Conservation (phyloP, 2,888 invertebrate genomes). For the Sarcophaga subvicina region DNA sequence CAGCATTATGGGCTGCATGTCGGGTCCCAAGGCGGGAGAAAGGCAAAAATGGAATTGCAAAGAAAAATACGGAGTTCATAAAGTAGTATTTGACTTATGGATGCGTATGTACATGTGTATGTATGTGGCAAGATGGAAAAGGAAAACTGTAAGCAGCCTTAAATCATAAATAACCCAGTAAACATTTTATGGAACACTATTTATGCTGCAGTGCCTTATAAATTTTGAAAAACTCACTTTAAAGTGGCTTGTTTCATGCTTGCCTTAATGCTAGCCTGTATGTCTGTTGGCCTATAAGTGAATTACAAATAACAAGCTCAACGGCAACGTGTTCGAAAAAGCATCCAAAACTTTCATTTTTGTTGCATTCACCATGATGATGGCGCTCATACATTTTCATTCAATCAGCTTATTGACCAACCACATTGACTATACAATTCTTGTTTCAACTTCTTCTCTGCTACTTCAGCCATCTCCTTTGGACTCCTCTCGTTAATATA, state of each 20-base stretch:
- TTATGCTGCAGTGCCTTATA: background rate
- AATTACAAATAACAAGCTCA: background rate
- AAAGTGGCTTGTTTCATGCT: background rate
- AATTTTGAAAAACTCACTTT: background rate
- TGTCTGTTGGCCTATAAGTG: background rate
- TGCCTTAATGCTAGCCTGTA: background rate
- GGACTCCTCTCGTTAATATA: no score
- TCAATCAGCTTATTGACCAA: constrained; percentile 48
- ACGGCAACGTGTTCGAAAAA: background rate
- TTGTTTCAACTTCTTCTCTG: background rate
- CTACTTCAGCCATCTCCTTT: background rate
- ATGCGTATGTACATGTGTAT: background rate
- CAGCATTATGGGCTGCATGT: background rate
- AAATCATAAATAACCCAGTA: background rate
- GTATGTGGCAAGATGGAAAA: background rate
- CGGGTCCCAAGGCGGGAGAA: background rate
- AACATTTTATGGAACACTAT: background rate
- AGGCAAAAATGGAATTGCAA: background rate
- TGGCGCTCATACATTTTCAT: constrained; percentile 19
- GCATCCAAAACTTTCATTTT: constrained; percentile 56
- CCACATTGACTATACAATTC: constrained; percentile 21
- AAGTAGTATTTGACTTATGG: background rate
- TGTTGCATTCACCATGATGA: constrained; percentile 24
- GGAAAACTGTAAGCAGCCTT: background rate
- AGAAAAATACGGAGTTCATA: constrained; percentile 22